Evolutionary conservation across 35 echinoderm and acorn worm genomes (phyloP).

Genomic region (Apostichopus japonicus): DNA sequence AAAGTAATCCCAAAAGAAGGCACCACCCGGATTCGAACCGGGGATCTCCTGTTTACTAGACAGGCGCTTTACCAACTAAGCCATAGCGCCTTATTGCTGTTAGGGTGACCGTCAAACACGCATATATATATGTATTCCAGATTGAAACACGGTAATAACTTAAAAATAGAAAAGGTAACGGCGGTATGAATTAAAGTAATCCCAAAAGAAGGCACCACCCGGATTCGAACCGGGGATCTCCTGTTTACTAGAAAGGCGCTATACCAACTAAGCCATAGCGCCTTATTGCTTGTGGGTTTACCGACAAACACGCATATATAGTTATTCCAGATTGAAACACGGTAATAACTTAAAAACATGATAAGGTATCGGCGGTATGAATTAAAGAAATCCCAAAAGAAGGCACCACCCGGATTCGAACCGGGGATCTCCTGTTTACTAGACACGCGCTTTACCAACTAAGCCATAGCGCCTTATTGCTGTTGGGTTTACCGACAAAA

Average conservation of each 20-base stretch:
- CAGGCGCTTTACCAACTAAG: too few species aligned
- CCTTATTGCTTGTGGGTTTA: not conserved
- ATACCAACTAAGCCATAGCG: too few species aligned
- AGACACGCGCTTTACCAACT: constrained; percentile 16
- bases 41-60: too few species aligned
- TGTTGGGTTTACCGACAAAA: constrained; percentile 49
- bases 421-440: constrained; percentile 30
- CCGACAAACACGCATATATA: not conserved
- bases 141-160: not conserved
- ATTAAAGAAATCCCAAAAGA: not conserved
- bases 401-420: too few species aligned
- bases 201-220: too few species aligned
- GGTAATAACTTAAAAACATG: not conserved
- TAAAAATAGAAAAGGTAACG: too few species aligned
- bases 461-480: constrained; percentile 3
- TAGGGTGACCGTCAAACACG: not conserved
- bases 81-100: constrained; percentile 26
- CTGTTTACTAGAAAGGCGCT: not conserved
- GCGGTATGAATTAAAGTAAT: too few species aligned
- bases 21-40: too few species aligned
- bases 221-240: too few species aligned
- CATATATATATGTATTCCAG: constrained; percentile 5
- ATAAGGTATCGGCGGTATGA: not conserved
- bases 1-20: too few species aligned
- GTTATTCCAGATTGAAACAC: not conserved